Evolutionary conservation across 2,113 vertebrate species (phyloP).

Genomic region (Phaethornis superciliosus): DNA sequence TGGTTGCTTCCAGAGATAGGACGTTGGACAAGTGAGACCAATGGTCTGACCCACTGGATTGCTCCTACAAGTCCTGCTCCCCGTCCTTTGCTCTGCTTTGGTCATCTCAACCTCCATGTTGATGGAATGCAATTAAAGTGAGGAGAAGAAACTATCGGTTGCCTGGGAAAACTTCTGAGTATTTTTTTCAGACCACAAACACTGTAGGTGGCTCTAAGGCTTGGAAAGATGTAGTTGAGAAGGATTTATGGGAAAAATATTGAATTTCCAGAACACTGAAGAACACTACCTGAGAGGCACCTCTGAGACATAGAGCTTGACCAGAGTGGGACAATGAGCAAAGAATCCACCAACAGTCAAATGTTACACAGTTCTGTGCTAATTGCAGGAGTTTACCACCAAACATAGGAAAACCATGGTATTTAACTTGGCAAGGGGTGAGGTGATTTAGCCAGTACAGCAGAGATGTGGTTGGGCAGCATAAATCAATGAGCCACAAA

Average conservation of each 20-base stretch:
- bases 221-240: constrained; percentile 15
- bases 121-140: not conserved
- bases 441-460: constrained; percentile 41
- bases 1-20: not conserved
- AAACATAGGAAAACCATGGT: constrained; percentile 21
- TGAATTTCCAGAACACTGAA: constrained; percentile 53
- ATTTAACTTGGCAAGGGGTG: constrained; percentile 58
- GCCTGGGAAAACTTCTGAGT: not conserved
- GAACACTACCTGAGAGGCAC: not conserved
- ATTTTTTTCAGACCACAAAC: constrained; percentile 43
- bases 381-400: constrained; percentile 50
- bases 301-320: not conserved
- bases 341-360: not conserved
- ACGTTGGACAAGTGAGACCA: not conserved
- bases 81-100: not conserved
- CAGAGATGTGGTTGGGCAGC: constrained; percentile 33
- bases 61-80: not conserved
- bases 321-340: not conserved
- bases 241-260: constrained; percentile 20
- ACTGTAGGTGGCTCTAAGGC: constrained; percentile 47
- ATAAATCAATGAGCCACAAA: constrained; percentile 63
- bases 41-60: not conserved
- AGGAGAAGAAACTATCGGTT: not conserved
- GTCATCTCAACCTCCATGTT: not conserved
- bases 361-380: constrained; percentile 2